Base-by-base conservation (phyloP, 1,140 invertebrate genomes). In the Aphidius ervi region DNA sequence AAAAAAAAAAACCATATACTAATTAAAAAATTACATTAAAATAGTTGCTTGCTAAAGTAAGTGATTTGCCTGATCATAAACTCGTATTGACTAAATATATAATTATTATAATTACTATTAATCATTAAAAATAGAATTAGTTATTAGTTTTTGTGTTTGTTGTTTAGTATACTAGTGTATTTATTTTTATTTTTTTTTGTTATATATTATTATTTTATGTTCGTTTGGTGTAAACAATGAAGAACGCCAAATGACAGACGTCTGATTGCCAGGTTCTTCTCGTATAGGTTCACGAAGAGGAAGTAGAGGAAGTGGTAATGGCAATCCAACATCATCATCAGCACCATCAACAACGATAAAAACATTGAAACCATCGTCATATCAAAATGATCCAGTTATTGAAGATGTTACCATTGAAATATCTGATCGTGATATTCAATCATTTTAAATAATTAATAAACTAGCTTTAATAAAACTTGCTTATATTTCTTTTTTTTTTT, bases 251-350 rank as follows among this genome's bases (percentile, higher is more conserved):
- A 69, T 72, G 70, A 69, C 65, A 70, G 70, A 70, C 71, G 77
- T 75, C 78, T 75, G 82, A 72, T 82, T 83, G 68, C 74, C 81
- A 88, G 87, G 85, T 53, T 87, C 23, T 31, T 31, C 86, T 66
- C 82, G 85, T 57, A 78, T 79, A 84, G 87, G 85, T 61, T 87
- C 86, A 61, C 80, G 86, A 56, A 81, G 86, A 55, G 86, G 86
- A 55, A 87, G 86, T 57, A 82, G 84, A 67, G 84, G 84, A 6
- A 88, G 87, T 72, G 23, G 23, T 31, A 87, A 84, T 55, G 78
- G 78, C 63, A 87, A 84, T 59, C 82, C 85, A 57, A 87, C 86
- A 4, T 84, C 82, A 2, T 78, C 81, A 5, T 86, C 85, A 3
- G 85, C 82, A 0, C 78, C 81, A 4, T 86, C 85, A 5, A 76